phyloP scores from a whole-genome alignment of 2,797 vertebrate species.

The Mus spretus region DNA sequence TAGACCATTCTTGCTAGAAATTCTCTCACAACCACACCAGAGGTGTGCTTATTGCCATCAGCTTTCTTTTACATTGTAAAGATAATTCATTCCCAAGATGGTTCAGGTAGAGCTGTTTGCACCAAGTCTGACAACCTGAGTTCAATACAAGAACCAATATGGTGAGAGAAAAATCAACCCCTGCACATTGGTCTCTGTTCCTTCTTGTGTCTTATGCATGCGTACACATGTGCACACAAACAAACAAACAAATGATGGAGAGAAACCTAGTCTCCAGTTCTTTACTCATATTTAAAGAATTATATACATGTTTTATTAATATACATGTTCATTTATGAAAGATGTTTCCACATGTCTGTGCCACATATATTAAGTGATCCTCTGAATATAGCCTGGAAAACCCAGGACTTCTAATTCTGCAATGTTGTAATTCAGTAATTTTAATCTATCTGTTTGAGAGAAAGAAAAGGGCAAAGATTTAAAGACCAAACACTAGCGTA shows the following conservation, averaged over 20 bases:
- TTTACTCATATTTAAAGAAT: background rate
- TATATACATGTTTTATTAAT: background rate
- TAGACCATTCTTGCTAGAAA: background rate
- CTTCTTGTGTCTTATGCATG: no score
- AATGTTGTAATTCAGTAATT: slow-evolving; percentile 12
- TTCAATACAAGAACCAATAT: background rate
- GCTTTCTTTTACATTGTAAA: background rate
- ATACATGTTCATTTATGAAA: background rate
- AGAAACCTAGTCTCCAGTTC: background rate
- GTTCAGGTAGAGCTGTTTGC: background rate
- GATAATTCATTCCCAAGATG: background rate
- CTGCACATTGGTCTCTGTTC: background rate
- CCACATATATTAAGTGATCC: slow-evolving; percentile 6
- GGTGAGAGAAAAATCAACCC: background rate
- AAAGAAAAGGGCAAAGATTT: slow-evolving; percentile 7
- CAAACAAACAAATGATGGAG: background rate
- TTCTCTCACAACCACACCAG: background rate
- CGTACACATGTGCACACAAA: background rate
- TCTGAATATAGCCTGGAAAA: background rate
- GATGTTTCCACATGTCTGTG: background rate
- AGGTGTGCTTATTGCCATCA: background rate
- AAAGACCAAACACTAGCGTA: slow-evolving; percentile 22
- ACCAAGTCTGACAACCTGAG: background rate
- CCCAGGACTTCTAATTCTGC: slow-evolving; percentile 19
- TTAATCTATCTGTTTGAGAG: background rate